A percentile compares a stretch with the other conserved stretches of the same genome.
phyloP scores from a whole-genome alignment of 2,888 invertebrate genomes.

The Busseola fusca region DNA sequence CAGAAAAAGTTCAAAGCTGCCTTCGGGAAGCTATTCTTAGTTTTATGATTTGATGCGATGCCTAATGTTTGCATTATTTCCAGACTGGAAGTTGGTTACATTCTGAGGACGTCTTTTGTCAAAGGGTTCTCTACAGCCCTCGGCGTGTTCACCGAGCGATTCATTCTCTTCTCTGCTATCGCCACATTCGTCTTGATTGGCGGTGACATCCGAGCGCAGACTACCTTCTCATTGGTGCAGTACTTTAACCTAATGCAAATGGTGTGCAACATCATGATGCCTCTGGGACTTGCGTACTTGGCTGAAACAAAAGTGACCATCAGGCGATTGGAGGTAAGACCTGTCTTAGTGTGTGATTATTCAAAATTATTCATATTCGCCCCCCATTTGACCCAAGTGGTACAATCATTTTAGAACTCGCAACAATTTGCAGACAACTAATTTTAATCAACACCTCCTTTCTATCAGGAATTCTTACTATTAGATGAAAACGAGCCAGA shows the following conservation, averaged over 20 bases:
- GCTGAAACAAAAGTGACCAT: constrained; percentile 91
- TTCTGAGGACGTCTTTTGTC: constrained; percentile 91
- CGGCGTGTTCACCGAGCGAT: constrained; percentile 94
- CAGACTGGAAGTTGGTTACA: constrained; percentile 91
- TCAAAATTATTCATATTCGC: neutral
- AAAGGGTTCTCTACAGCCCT: constrained; percentile 90
- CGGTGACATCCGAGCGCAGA: constrained; percentile 89
- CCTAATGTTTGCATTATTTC: constrained; percentile 7
- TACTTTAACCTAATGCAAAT: constrained; percentile 93
- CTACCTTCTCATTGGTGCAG: constrained; percentile 93
- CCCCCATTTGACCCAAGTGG: neutral
- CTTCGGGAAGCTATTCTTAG: neutral
- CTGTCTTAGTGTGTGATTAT: neutral
- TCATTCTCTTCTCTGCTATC: constrained; percentile 94
- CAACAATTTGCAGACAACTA: neutral
- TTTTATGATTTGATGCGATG: neutral
- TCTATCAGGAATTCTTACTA: constrained; percentile 79
- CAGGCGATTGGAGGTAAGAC: constrained; percentile 89
- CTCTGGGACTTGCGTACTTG: constrained; percentile 88
- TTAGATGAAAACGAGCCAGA: constrained; percentile 79
- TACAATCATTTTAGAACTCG: neutral
- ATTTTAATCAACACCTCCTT: constrained; percentile 5
- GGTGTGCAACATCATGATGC: constrained; percentile 90
- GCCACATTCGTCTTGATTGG: constrained; percentile 92
- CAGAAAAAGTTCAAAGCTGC: neutral